Conservation (phyloP, 2,888 invertebrate genomes). For the Lydus trimaculatus region DNA sequence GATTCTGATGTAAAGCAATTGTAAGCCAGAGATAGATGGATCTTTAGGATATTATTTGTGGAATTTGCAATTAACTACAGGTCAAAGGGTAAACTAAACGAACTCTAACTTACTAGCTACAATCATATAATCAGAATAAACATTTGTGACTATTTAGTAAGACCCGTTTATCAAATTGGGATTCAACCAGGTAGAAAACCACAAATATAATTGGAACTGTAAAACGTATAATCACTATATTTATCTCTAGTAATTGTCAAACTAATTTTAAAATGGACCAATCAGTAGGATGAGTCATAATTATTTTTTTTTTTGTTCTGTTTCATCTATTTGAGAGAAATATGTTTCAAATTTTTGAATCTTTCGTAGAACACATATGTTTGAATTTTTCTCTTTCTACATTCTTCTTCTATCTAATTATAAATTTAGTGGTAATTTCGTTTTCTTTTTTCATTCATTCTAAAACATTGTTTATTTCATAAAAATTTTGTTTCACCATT, state of each 20-base stretch:
- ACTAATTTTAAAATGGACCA: neutral
- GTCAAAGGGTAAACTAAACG: slow-evolving; percentile 35
- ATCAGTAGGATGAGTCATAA: neutral
- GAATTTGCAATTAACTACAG: slow-evolving; percentile 33
- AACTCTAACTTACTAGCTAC: slow-evolving; percentile 27
- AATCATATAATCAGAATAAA: slow-evolving; percentile 26
- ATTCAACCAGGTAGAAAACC: slow-evolving; percentile 2
- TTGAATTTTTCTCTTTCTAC: neutral
- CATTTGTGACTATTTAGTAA: slow-evolving; percentile 1
- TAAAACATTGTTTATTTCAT: neutral
- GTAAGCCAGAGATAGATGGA: neutral
- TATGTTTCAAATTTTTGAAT: neutral
- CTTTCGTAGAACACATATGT: neutral
- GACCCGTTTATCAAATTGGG: neutral
- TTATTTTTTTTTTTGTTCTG: neutral
- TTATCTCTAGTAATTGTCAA: neutral
- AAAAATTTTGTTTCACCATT: slow-evolving; percentile 4
- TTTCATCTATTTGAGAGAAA: neutral
- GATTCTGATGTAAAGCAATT: slow-evolving; percentile 28
- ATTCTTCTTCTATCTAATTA: neutral
- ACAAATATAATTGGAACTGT: neutral
- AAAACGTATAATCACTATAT: neutral
- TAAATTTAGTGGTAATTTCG: neutral
- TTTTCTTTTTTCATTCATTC: neutral
- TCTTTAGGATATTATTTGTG: slow-evolving; percentile 29